A percentile compares a stretch with the other conserved stretches of the same genome.
Conservation (phyloP, 1,140 invertebrate genomes). For the Prorops nasuta region DNA sequence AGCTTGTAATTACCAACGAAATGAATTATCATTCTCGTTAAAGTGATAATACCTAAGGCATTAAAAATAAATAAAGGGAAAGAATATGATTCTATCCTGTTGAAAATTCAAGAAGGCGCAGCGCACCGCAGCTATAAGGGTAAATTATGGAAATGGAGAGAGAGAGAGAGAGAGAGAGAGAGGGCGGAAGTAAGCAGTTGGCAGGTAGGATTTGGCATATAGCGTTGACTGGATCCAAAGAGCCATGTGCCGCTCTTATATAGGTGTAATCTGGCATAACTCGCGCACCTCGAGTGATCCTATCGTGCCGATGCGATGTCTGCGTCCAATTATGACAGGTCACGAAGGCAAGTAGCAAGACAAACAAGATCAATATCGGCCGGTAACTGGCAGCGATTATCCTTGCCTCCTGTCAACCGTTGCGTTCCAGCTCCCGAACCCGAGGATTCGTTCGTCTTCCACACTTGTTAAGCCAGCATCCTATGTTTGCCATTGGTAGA, state of each 20-base stretch:
- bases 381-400: neutral
- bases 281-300: neutral
- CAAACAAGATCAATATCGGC: neutral
- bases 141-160: neutral
- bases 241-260: neutral
- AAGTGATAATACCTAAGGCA: no score
- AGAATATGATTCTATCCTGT: no score
- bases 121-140: neutral
- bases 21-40: no score
- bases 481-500: neutral
- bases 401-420: no score
- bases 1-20: no score
- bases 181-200: slow-evolving; percentile 3
- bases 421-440: no score
- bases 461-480: no score
- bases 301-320: neutral
- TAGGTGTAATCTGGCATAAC: neutral
- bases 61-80: no score
- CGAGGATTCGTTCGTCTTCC: no score
- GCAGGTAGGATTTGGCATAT: no score
- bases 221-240: neutral
- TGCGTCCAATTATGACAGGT: neutral
- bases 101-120: no score
- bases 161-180: slow-evolving; percentile 7
- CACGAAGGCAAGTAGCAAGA: neutral